Base-by-base conservation (phyloP, 2,888 invertebrate genomes). In the Cerastis rubricosa region DNA sequence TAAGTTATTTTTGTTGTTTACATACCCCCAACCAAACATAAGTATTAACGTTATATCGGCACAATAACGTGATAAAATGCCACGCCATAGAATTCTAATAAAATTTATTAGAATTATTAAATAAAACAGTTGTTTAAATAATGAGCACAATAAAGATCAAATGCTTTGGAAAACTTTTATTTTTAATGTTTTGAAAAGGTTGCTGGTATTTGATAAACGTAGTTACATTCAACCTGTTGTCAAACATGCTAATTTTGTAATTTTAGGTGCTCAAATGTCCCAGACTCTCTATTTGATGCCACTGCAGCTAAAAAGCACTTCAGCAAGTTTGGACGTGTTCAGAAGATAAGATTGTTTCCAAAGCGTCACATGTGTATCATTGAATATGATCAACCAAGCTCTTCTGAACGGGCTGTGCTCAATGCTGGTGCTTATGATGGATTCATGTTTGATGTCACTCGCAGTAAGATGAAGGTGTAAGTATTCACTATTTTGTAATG, bases 261-360 rank as follows among this genome's bases (percentile, higher is more conserved):
- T 85, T 83, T 43, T 83, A 97, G 97, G 57, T 98, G 98, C 89
- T 94, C 96, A 51, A 97, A 97, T 90, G 97, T 98, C 66, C 98
- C 98, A 0, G 97, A 97, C 49, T 93, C 96, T 14, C 95, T 98
- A 74, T 96, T 98, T 72, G 97, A 98, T 84, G 91, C 97, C 2
- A 91, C 95, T 70, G 92, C 97, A 40, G 97, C 98, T 0, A 97
- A 97, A 86, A 96, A 97, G 76, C 97, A 98, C 91, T 98, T 98
- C 81, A 96, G 97, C 35, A 97, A 97, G 89, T 99, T 97, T 95
- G 99, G 99, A 0, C 97, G 96, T 61, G 97, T 98, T 5, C 97
- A 97, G 22, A 97, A 97, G 82, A 97, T 98, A 70, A 97, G 97
- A 57, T 94, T 98, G 71, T 97, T 97, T 70, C 97, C 97, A 0